Percentiles rank a stretch among this genome's conserved stretches.
Evolutionary conservation across 2,888 invertebrate species (phyloP).

Genomic region (Eristalis arbustorum): DNA sequence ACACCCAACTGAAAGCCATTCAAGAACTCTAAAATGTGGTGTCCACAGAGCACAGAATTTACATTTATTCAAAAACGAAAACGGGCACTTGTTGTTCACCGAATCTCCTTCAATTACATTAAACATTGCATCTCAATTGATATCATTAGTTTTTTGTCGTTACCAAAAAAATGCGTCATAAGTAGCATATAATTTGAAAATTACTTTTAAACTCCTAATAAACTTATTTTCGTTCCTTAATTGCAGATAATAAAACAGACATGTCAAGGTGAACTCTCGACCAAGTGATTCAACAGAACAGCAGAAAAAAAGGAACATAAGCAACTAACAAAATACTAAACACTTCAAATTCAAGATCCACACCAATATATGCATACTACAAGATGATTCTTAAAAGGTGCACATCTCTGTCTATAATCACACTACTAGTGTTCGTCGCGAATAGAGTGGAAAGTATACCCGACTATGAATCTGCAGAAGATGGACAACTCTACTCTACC

Average conservation of each 20-base stretch:
- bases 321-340: not conserved
- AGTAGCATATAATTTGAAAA: not conserved
- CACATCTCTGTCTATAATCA: slow-evolving; percentile 24
- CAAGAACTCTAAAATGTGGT: too few species aligned
- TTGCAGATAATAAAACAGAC: slow-evolving; percentile 26
- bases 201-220: not conserved
- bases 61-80: too few species aligned
- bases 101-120: not conserved
- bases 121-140: not conserved
- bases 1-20: too few species aligned
- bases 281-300: not conserved
- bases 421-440: slow-evolving; percentile 23
- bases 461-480: slow-evolving; percentile 66
- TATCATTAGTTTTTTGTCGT: not conserved
- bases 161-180: not conserved
- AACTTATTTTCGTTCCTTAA: not conserved
- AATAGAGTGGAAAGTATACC: slow-evolving; percentile 33
- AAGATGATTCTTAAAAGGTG: slow-evolving; percentile 44
- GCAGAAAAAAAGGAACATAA: not conserved
- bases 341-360: not conserved
- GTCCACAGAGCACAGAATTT: too few species aligned
- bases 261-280: slow-evolving; percentile 34
- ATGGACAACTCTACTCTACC: slow-evolving; percentile 45
- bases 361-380: not conserved
- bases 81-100: too few species aligned